Conservation (phyloP, 2,888 invertebrate species). For the Xestoiulus laeticollis region DNA sequence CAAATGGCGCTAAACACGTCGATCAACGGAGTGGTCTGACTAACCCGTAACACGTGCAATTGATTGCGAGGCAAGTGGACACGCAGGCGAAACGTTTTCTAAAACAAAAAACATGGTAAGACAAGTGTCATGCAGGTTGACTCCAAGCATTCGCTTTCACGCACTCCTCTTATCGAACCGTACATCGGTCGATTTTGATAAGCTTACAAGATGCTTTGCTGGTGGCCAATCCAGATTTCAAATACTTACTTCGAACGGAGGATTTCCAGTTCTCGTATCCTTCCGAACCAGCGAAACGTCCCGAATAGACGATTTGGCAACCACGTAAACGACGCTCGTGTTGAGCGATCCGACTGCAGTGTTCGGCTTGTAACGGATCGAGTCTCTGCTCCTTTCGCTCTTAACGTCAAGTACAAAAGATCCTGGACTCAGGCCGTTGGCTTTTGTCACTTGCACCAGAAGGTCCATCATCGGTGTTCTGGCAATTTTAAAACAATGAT, state of each 20-base stretch:
- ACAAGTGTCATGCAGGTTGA: background rate
- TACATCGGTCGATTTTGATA: background rate
- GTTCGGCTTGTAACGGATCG: constrained; percentile 76
- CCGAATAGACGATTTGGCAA: constrained; percentile 64
- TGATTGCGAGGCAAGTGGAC: constrained; percentile 83
- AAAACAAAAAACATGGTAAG: constrained; percentile 56
- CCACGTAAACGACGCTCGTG: constrained; percentile 67
- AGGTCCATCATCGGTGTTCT: constrained; percentile 83
- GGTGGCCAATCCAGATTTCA: background rate
- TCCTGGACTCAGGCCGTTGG: constrained; percentile 74
- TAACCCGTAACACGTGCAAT: constrained; percentile 78
- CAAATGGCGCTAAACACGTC: constrained; percentile 78
- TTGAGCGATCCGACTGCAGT: constrained; percentile 75
- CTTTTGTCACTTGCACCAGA: constrained; percentile 75
- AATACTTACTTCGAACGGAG: constrained; percentile 70
- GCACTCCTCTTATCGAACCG: background rate
- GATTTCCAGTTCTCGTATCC: constrained; percentile 63
- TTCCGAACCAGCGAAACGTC: constrained; percentile 57
- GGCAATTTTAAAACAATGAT: constrained; percentile 60
- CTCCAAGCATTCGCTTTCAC: background rate
- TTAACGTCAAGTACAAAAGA: constrained; percentile 73
- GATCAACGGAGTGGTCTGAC: constrained; percentile 74
- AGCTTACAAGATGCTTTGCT: background rate
- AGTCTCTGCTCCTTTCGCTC: constrained; percentile 68
- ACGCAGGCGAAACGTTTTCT: constrained; percentile 65